These are phyloP conservation scores for Calidris pugnax DNA, from an alignment of 2,113 vertebrate genomes.

Conservation along the genomic window DNA sequence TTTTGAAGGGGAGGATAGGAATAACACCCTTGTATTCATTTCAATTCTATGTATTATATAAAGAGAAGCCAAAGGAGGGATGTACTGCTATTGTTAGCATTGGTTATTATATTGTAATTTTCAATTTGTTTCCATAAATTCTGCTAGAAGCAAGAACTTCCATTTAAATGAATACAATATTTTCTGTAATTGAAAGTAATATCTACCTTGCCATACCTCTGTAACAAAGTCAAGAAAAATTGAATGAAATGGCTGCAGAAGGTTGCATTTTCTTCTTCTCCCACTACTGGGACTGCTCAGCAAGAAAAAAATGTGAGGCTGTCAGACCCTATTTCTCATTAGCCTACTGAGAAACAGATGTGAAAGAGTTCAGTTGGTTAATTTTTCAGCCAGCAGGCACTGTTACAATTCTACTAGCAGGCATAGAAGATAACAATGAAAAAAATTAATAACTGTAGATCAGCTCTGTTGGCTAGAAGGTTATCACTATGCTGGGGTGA, in stretches of 20 bases:
- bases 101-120: not conserved
- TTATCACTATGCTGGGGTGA: not conserved
- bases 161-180: not conserved
- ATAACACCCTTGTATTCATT: not conserved
- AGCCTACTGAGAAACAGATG: conserved; percentile 24
- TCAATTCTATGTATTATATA: not conserved
- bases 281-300: not conserved
- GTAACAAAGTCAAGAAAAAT: not conserved
- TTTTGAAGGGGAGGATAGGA: not conserved
- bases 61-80: not conserved
- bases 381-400: conserved; percentile 36
- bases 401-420: not conserved
- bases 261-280: not conserved
- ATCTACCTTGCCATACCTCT: not conserved
- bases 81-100: not conserved
- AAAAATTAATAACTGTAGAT: not conserved
- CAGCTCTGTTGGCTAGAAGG: not conserved
- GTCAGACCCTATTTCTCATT: conserved; percentile 14
- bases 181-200: not conserved
- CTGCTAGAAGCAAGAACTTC: not conserved
- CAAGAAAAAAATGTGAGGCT: not conserved
- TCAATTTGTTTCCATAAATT: not conserved
- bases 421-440: not conserved
- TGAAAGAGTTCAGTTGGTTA: not conserved
- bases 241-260: not conserved